Evolutionary conservation across 2,797 vertebrate species (phyloP), one percentile per base, ranked within the genome.

Genomic region (Hyperoplus lanceolatus): DNA sequence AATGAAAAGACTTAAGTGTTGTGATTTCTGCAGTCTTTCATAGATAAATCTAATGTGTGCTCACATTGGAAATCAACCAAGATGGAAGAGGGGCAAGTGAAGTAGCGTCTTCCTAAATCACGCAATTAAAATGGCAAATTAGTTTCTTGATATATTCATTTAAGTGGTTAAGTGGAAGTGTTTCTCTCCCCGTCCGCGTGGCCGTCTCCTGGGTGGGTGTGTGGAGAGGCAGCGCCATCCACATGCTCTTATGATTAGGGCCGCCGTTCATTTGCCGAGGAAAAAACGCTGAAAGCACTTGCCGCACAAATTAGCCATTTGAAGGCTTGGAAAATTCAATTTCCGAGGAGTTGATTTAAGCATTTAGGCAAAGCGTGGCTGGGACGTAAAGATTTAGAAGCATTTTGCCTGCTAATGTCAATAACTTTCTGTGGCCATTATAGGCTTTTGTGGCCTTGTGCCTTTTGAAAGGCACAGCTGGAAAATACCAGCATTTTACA

Each of bases 81-180:
- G 97, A 97, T 97, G 96, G 96, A 97, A 96, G 96, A 96, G 96
- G 96, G 94, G 96, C 97, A 96, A 98, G 97, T 96, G 97, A 98
- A 96, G 96, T 96, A 96, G 97, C 97, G 97, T 96, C 95, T 96
- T 95, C 95, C 97, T 97, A 97, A 99, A 98, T 98, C 97, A 97
- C 93, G 96, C 96, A 98, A 97, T 97, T 97, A 97, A 98, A 98
- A 99, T 96, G 96, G 95, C 96, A 98, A 99, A 99, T 99, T 98
- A 98, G 98, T 98, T 98, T 98, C 97, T 97, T 96, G 96, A 99
- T 99, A 98, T 99, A 99, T 99, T 98, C 97, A 98, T 99, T 99
- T 99, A 99, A 99, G 98, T 99, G 97, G 98, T 99, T 99, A 99
- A 99, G 98, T 99, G 97, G 97, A 98, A 97, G 97, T 97, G 97